Conservation (phyloP, 37 sponge, comb jelly and placozoan species). For the Cladorhizidae sp. region DNA sequence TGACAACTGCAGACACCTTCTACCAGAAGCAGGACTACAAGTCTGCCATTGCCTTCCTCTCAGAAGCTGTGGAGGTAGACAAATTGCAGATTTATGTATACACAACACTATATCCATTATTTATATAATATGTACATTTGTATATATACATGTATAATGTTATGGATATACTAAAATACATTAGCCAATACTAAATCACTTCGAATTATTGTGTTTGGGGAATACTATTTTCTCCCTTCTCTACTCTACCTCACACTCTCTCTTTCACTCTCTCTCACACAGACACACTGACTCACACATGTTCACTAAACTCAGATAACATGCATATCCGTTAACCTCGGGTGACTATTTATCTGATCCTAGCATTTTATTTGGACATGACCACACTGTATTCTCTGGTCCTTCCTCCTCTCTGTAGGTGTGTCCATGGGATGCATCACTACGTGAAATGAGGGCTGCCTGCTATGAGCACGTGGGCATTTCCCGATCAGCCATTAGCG, state of each 20-base stretch:
- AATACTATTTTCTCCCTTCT: too few relatives aligned
- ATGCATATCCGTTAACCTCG: background rate
- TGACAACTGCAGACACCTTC: conserved; percentile 16
- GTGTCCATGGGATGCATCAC: conserved; percentile 81
- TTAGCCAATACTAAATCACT: too few relatives aligned
- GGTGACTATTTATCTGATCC: background rate
- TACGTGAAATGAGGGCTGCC: conserved; percentile 75
- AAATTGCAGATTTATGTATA: too few relatives aligned
- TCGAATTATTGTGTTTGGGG: too few relatives aligned
- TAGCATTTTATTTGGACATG: too few relatives aligned
- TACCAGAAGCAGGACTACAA: conserved; percentile 35
- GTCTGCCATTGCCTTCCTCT: conserved; percentile 48
- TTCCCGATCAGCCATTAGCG: conserved; percentile 80
- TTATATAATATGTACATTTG: too few relatives aligned
- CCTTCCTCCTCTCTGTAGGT: conserved; percentile 26
- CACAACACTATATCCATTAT: too few relatives aligned
- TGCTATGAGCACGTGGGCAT: conserved; percentile 69
- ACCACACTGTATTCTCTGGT: too few relatives aligned
- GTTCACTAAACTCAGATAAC: background rate
- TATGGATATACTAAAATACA: background rate
- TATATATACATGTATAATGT: background rate
- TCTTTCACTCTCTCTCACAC: too few relatives aligned
- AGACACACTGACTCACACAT: too few relatives aligned
- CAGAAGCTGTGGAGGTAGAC: conserved; percentile 69
- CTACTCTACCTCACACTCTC: too few relatives aligned